phyloP scores from a whole-genome alignment of 1,140 invertebrate genomes.

The Gonatopus flavifemur region DNA sequence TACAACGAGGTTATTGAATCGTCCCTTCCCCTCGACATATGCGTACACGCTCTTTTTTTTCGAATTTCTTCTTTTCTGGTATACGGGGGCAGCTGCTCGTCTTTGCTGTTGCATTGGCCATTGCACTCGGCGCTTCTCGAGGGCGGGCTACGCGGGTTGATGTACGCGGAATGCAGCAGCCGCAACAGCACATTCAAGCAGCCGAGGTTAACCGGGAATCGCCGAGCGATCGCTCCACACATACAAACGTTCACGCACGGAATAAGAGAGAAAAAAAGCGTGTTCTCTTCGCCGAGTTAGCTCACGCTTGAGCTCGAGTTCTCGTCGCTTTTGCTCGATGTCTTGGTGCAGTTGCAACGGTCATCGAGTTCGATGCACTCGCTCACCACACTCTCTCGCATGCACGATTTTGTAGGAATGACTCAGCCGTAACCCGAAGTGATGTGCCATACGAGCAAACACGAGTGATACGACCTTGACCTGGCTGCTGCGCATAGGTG shows the following conservation, averaged over 20 bases:
- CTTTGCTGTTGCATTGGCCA: slow-evolving; percentile 35
- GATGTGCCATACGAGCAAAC: too few species aligned
- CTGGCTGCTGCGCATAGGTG: slow-evolving; percentile 50
- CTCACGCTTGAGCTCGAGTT: too few species aligned
- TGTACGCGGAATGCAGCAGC: slow-evolving; percentile 44
- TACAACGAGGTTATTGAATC: too few species aligned
- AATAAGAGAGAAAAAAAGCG: too few species aligned
- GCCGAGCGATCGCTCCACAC: slow-evolving; percentile 17
- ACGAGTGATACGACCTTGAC: slow-evolving; percentile 54
- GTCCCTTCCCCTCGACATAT: slow-evolving; percentile 50
- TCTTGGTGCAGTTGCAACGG: slow-evolving; percentile 54
- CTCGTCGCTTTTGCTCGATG: too few species aligned
- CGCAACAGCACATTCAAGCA: too few species aligned
- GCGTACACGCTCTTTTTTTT: too few species aligned
- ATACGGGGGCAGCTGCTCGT: slow-evolving; percentile 19
- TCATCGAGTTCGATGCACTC: slow-evolving; percentile 57
- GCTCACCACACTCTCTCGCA: slow-evolving; percentile 27
- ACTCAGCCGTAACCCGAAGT: slow-evolving; percentile 45
- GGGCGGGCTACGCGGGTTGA: slow-evolving; percentile 42
- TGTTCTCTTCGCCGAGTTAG: too few species aligned
- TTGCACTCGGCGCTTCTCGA: slow-evolving; percentile 47
- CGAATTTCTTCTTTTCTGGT: too few species aligned
- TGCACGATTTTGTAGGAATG: slow-evolving; percentile 45
- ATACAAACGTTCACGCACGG: background rate
- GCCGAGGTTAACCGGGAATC: slow-evolving; percentile 34